These are phyloP conservation scores for Phylloscopus collybita DNA, from an alignment of 2,797 vertebrate species.

Conservation along the genomic window DNA sequence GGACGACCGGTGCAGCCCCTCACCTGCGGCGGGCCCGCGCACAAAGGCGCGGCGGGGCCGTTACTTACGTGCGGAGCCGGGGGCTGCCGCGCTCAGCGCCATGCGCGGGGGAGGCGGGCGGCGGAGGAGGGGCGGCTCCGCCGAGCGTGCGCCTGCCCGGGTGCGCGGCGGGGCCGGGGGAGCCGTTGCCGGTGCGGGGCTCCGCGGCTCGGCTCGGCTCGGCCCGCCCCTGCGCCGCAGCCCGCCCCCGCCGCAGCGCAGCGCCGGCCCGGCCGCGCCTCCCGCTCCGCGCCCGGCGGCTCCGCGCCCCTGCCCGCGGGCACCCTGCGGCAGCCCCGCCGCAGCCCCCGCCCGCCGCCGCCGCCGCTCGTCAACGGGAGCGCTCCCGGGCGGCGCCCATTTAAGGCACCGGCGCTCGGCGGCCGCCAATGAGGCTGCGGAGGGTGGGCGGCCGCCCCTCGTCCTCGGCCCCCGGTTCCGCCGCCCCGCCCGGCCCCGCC, in stretches of 20 bases:
- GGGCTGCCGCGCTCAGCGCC: conserved; percentile 57
- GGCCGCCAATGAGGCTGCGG: conserved; percentile 11
- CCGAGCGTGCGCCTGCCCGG: not conserved
- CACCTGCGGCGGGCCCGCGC: conserved; percentile 17
- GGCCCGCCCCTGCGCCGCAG: not conserved
- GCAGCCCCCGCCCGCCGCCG: not conserved
- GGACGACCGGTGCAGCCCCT: not conserved
- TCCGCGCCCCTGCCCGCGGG: not conserved
- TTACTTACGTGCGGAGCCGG: conserved; percentile 68
- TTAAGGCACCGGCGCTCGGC: not conserved
- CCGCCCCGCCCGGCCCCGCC: not conserved
- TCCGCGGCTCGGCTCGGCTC: not conserved
- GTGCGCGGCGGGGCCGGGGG: not conserved
- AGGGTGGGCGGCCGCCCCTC: not conserved
- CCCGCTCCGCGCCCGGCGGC: not conserved
- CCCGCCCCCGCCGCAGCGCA: not conserved
- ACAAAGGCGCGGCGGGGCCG: not conserved
- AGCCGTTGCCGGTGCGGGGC: not conserved
- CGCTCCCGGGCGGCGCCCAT: not conserved
- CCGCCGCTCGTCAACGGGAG: not conserved
- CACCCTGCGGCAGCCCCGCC: not conserved
- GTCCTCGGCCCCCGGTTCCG: not conserved
- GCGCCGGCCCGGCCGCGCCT: not conserved
- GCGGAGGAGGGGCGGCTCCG: not conserved
- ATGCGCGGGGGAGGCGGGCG: not conserved